A percentile compares a stretch with the other conserved stretches of the same genome.
Evolutionary conservation across 2,113 vertebrate species (phyloP).

Genomic region (Coreoperca whiteheadi): DNA sequence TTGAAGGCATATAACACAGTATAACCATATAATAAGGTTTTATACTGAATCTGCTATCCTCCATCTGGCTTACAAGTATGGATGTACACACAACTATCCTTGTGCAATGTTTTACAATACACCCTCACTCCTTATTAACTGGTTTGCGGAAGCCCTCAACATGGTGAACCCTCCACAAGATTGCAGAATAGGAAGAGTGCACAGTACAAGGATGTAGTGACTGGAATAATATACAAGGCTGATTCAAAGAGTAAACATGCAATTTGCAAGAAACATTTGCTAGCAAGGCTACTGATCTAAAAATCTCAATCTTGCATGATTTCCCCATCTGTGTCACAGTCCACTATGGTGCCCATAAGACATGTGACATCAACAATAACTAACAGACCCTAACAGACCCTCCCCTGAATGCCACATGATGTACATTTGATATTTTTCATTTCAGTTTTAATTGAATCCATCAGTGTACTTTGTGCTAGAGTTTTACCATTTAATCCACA

Average conservation of each 20-base stretch:
- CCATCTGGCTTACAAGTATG: background rate
- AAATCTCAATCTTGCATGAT: constrained; percentile 5
- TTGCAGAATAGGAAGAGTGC: background rate
- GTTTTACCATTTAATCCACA: background rate
- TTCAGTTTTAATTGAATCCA: background rate
- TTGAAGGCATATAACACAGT: no score
- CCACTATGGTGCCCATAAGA: background rate
- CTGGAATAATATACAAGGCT: background rate
- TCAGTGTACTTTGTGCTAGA: background rate
- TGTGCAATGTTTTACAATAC: background rate
- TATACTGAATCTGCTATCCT: no score
- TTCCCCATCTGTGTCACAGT: background rate
- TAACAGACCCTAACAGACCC: background rate
- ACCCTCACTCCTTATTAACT: background rate
- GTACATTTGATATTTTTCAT: background rate
- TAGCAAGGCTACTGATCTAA: background rate
- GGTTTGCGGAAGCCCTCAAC: background rate
- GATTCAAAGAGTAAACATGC: background rate
- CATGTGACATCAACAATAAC: background rate
- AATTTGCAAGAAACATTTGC: constrained; percentile 3
- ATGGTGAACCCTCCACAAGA: background rate
- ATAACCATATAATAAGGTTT: no score
- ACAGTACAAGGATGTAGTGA: background rate
- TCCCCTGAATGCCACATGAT: no score
- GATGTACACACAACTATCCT: background rate